A percentile compares a stretch with the other conserved stretches of the same genome.
These are phyloP conservation scores for Halocaridina rubra DNA, from an alignment of 2,888 invertebrate species.

Conservation along the genomic window DNA sequence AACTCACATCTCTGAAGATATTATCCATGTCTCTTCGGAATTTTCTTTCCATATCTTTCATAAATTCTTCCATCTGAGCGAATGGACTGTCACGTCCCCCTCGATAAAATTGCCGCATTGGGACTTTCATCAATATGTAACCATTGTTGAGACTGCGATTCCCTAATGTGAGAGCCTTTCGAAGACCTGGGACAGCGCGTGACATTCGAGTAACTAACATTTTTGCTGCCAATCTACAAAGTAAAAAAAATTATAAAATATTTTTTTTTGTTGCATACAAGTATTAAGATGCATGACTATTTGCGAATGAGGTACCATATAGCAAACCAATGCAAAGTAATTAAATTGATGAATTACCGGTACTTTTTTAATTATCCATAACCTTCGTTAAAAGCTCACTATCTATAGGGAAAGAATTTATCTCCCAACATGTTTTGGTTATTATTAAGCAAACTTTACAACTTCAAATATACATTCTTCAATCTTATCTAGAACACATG, in stretches of 20 bases:
- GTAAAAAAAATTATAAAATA: neutral
- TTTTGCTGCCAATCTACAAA: neutral
- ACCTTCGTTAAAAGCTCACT: too few species aligned
- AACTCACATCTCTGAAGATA: constrained; percentile 35
- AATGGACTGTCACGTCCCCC: constrained; percentile 49
- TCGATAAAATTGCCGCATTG: neutral
- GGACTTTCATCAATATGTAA: neutral
- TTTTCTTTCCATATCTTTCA: constrained; percentile 61
- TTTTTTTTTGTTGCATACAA: too few species aligned
- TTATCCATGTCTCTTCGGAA: constrained; percentile 43
- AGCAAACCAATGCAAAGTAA: too few species aligned
- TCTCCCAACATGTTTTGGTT: too few species aligned
- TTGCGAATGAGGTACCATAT: too few species aligned
- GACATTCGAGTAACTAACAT: neutral
- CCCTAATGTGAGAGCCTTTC: neutral
- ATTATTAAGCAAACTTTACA: too few species aligned
- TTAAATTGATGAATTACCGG: too few species aligned
- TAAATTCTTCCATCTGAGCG: constrained; percentile 58
- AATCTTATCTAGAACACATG: too few species aligned
- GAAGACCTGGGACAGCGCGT: neutral
- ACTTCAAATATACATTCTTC: too few species aligned
- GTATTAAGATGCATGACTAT: too few species aligned
- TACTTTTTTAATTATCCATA: too few species aligned
- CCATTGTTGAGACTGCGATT: neutral
- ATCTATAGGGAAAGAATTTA: too few species aligned